These are phyloP conservation scores for Leptinotarsa peninsularis DNA, from an alignment of 2,888 invertebrate species.

Conservation along the genomic window DNA sequence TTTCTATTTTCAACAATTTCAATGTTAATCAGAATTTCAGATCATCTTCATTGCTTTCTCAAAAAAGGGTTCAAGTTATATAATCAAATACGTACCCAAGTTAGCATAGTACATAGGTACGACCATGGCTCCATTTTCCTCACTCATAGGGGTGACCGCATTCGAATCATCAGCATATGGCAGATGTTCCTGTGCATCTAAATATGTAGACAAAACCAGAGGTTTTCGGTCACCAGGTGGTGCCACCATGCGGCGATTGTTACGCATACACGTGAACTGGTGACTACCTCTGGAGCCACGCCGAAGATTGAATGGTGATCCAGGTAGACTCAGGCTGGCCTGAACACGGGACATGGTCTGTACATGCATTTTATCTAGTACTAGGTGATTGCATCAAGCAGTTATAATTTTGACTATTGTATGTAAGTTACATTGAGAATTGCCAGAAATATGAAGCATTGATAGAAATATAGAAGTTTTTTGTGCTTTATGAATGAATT, in stretches of 20 bases:
- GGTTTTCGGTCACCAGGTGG: slow-evolving; percentile 92
- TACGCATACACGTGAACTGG: slow-evolving; percentile 85
- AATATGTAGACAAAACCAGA: slow-evolving; percentile 91
- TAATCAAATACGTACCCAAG: slow-evolving; percentile 71
- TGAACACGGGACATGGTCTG: slow-evolving; percentile 70
- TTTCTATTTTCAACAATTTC: background rate
- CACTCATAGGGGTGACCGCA: slow-evolving; percentile 97
- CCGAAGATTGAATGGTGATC: slow-evolving; percentile 94
- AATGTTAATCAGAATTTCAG: too few relatives aligned
- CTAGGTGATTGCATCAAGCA: slow-evolving; percentile 8
- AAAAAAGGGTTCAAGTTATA: slow-evolving; percentile 11
- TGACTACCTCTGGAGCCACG: slow-evolving; percentile 92
- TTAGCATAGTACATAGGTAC: slow-evolving; percentile 91
- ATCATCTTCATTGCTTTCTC: slow-evolving; percentile 25
- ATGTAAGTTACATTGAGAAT: slow-evolving; percentile 5
- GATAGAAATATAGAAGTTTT: background rate
- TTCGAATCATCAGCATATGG: slow-evolving; percentile 98
- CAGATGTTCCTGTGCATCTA: slow-evolving; percentile 94
- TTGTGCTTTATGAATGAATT: background rate
- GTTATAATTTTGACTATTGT: background rate
- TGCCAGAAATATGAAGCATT: slow-evolving; percentile 11
- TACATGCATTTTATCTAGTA: slow-evolving; percentile 56
- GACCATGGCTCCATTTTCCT: slow-evolving; percentile 95
- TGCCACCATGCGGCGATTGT: slow-evolving; percentile 82
- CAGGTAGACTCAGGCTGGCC: slow-evolving; percentile 97